Conservation (phyloP, 2,888 invertebrate genomes). For the Plebejus anna region DNA sequence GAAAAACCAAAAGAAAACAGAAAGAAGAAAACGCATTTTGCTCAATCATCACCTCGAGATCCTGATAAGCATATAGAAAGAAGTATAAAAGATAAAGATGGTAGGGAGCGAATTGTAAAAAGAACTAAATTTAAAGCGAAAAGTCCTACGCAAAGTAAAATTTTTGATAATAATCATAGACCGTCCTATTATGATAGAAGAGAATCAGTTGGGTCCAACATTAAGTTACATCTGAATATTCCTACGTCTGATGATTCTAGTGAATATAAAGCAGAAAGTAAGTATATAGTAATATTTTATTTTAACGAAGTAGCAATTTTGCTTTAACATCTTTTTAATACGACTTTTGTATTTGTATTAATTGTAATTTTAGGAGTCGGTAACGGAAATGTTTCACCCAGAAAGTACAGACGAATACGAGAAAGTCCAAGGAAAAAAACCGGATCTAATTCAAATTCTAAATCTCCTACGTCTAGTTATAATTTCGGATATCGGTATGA, state of each 20-base stretch:
- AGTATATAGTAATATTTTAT: neutral
- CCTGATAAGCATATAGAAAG: slow-evolving; percentile 66
- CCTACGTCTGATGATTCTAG: slow-evolving; percentile 82
- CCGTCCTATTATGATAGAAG: slow-evolving; percentile 71
- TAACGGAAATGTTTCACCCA: slow-evolving; percentile 77
- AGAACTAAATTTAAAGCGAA: slow-evolving; percentile 72
- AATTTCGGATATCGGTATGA: slow-evolving; percentile 67
- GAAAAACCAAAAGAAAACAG: slow-evolving; percentile 61
- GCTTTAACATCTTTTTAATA: neutral
- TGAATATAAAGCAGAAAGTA: slow-evolving; percentile 74
- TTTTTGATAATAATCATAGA: slow-evolving; percentile 57
- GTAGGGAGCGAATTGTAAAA: slow-evolving; percentile 69
- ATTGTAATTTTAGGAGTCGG: slow-evolving; percentile 50
- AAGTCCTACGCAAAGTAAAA: slow-evolving; percentile 71
- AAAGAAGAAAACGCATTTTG: slow-evolving; percentile 73
- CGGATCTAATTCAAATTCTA: slow-evolving; percentile 72
- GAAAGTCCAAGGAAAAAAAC: slow-evolving; percentile 85
- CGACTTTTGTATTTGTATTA: too few relatives aligned
- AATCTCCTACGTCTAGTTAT: slow-evolving; percentile 75
- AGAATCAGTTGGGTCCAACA: slow-evolving; percentile 70
- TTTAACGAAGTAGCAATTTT: neutral
- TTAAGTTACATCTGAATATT: slow-evolving; percentile 77
- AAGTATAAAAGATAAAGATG: slow-evolving; percentile 60
- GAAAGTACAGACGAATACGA: slow-evolving; percentile 81
- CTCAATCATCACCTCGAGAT: slow-evolving; percentile 68